Evolutionary conservation across 2,113 vertebrate genomes (phyloP), one percentile per base, ranked within the genome.

Genomic region (Trematomus loennbergii): DNA sequence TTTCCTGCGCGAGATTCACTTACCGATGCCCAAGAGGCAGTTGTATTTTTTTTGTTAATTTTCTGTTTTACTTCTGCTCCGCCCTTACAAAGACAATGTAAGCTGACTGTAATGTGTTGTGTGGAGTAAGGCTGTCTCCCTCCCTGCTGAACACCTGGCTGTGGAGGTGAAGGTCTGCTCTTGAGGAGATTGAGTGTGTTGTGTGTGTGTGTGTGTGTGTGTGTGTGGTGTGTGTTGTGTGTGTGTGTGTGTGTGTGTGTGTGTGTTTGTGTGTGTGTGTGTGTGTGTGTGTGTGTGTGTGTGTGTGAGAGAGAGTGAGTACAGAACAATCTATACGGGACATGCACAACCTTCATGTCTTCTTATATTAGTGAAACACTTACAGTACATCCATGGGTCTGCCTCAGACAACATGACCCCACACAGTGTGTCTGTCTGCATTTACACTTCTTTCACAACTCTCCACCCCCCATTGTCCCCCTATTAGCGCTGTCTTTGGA

Each of bases 231-330:
- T 45, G 59, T n/a, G 68, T 40, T 40, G 36, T 40, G 36, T 40
- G 36, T 40, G 36, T 40, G 36, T 62, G 70, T 61, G 66, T 68
- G 72, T 54, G 59, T 73, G 46, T 49, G 59, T 40, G 36, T 40
- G 36, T 40, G 36, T 40, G 36, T 72, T 74, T 85, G 84, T 65
- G 82, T 69, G 77, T 87, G 81, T 78, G 53, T 49, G 60, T 13
- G 61, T 81, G 81, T 82, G 78, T 59, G 36, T 62, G 82, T 69
- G 77, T 87, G 81, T 78, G 53, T 49, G 60, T 13, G 61, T 81
- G 81, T 82, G 78, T 59, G 36, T 62, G n/a, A n/a, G n/a, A n/a
- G n/a, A n/a, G 70, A 53, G 66, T 67, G 72, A n/a, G n/a, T n/a
- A 36, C 5, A 36, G 36, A 36, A 36, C 6, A 40, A 40, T 40